These are phyloP conservation scores for Lampropteryx suffumata DNA, from an alignment of 2,888 invertebrate genomes.

Conservation along the genomic window DNA sequence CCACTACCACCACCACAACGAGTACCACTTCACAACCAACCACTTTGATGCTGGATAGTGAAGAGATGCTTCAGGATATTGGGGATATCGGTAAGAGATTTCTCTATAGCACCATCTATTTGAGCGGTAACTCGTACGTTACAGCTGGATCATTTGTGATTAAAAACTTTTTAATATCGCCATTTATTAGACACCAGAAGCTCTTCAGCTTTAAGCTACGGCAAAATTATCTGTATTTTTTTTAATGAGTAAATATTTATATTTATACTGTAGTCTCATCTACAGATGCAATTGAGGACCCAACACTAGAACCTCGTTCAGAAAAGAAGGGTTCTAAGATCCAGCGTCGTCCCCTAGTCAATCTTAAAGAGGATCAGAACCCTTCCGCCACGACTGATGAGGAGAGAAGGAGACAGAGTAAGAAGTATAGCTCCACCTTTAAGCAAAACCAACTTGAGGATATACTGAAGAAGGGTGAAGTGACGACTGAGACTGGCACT, in stretches of 20 bases:
- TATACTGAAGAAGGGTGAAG: constrained; percentile 53
- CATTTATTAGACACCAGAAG: too few relatives aligned
- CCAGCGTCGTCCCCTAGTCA: constrained; percentile 63
- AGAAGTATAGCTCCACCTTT: constrained; percentile 72
- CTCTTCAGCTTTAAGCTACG: too few relatives aligned
- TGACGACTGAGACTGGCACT: constrained; percentile 55
- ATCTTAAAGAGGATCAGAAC: constrained; percentile 69
- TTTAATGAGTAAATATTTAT: too few relatives aligned
- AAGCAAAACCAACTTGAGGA: constrained; percentile 71
- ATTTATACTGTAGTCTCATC: neutral
- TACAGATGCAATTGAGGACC: constrained; percentile 66
- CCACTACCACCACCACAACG: constrained; percentile 30
- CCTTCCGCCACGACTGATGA: constrained; percentile 73
- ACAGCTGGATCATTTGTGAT: neutral
- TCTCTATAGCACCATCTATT: neutral
- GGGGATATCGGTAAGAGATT: constrained; percentile 58
- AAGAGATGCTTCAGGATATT: constrained; percentile 65
- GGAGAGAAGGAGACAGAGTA: constrained; percentile 72
- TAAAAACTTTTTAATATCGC: too few relatives aligned
- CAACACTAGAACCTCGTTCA: constrained; percentile 47
- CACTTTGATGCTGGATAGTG: constrained; percentile 49
- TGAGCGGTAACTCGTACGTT: too few relatives aligned
- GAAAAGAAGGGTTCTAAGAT: constrained; percentile 50
- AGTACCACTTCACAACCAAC: constrained; percentile 36
- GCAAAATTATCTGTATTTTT: too few relatives aligned